phyloP scores from a whole-genome alignment of 2,113 vertebrate genomes.

The Tyto alba region DNA sequence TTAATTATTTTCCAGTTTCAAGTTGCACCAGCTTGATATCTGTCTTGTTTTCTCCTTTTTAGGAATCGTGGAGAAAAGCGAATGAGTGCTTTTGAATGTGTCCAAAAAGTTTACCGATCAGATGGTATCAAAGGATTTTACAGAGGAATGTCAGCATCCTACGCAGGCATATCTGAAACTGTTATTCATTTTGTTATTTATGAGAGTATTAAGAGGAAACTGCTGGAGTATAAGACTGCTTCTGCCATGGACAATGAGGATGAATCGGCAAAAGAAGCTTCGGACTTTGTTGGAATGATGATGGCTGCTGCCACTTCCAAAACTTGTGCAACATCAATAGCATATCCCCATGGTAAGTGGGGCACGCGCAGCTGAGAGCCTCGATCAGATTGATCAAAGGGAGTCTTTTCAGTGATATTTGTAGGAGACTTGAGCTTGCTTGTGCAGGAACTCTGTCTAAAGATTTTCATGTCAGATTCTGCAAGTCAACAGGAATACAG shows the following conservation, averaged over 20 bases:
- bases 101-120: slow-evolving; percentile 88
- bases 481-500: accelerated
- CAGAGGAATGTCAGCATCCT: slow-evolving; percentile 96
- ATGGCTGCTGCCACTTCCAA: slow-evolving; percentile 97
- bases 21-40: not conserved
- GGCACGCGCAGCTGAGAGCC: not conserved
- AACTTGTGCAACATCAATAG: slow-evolving; percentile 93
- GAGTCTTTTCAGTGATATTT: not conserved
- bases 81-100: slow-evolving; percentile 93
- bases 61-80: slow-evolving; percentile 89
- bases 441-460: not conserved
- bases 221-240: slow-evolving; percentile 82
- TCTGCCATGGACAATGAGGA: slow-evolving; percentile 83
- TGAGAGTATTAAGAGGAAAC: slow-evolving; percentile 94
- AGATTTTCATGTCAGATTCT: not conserved
- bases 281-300: slow-evolving; percentile 97
- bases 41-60: not conserved
- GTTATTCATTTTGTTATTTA: slow-evolving; percentile 99
- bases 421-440: not conserved
- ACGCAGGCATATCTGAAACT: slow-evolving; percentile 98
- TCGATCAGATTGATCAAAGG: not conserved
- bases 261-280: slow-evolving; percentile 86
- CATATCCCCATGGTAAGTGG: slow-evolving; percentile 92
- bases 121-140: slow-evolving; percentile 95
- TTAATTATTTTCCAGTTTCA: not conserved